Conservation (phyloP, 2,797 vertebrate species). For the Oryzias sinensis region DNA sequence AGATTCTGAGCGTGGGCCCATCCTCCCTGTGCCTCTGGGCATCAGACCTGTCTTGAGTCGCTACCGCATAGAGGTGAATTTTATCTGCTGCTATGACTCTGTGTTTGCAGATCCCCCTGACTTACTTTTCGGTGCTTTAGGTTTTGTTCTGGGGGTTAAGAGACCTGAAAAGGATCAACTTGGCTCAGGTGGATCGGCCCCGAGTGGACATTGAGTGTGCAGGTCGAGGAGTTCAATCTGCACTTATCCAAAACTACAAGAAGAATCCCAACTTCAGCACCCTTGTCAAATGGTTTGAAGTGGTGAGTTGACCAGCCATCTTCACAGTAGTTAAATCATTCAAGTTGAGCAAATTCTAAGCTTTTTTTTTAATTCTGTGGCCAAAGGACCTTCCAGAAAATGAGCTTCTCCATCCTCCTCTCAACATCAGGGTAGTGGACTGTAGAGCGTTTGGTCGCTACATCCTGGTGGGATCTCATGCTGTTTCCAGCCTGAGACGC, state of each 20-base stretch:
- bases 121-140: conserved; percentile 60
- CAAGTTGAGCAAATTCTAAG: neutral
- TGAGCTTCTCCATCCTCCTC: conserved; percentile 92
- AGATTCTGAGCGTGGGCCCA: conserved; percentile 88
- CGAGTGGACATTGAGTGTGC: conserved; percentile 97
- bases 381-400: conserved; percentile 92
- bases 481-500: conserved; percentile 86
- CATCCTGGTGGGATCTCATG: conserved; percentile 91
- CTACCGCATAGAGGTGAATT: conserved; percentile 92
- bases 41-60: conserved; percentile 93
- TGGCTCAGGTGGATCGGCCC: conserved; percentile 93
- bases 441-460: conserved; percentile 95
- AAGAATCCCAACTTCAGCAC: conserved; percentile 98
- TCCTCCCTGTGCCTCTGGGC: conserved; percentile 91
- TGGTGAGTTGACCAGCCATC: conserved; percentile 79
- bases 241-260: conserved; percentile 95
- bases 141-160: conserved; percentile 96
- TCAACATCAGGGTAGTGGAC: conserved; percentile 93
- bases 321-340: too few relatives aligned
- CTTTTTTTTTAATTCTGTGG: neutral
- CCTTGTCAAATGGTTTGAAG: conserved; percentile 98
- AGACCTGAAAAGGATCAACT: conserved; percentile 94
- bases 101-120: neutral
- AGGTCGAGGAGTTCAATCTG: conserved; percentile 91
- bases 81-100: neutral